Evolutionary conservation across 1,140 invertebrate genomes (phyloP).

Genomic region (Mactra quadrangularis): DNA sequence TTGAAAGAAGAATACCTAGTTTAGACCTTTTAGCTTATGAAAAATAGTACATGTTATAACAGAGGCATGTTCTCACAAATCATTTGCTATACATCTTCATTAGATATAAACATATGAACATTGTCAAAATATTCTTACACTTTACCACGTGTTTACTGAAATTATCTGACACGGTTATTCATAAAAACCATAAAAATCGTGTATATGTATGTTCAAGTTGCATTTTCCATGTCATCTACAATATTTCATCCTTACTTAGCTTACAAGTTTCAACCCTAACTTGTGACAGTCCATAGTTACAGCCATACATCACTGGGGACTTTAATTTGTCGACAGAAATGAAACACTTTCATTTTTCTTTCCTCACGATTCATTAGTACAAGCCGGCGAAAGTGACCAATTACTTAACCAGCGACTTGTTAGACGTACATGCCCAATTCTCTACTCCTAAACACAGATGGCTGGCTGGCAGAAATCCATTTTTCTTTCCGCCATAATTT

Average conservation of each 20-base stretch:
- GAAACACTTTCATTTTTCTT: conserved; percentile 46
- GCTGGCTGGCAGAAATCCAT: conserved; percentile 56
- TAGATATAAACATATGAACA: too few species aligned
- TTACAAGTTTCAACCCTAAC: conserved; percentile 10
- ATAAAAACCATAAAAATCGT: too few species aligned
- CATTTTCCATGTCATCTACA: conserved; percentile 12
- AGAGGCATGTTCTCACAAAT: too few species aligned
- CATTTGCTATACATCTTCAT: too few species aligned
- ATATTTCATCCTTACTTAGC: conserved; percentile 3
- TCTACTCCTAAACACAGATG: conserved; percentile 36
- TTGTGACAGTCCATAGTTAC: background rate
- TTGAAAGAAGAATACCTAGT: too few species aligned
- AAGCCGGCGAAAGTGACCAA: conserved; percentile 18
- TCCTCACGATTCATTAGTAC: conserved; percentile 51
- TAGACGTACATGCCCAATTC: conserved; percentile 17
- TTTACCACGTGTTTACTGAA: too few species aligned
- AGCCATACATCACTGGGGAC: background rate
- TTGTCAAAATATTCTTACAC: too few species aligned
- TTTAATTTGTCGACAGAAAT: conserved; percentile 35
- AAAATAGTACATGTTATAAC: too few species aligned
- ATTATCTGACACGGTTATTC: too few species aligned
- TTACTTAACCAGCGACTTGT: conserved; percentile 23
- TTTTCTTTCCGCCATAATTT: conserved; percentile 61
- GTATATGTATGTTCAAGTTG: background rate
- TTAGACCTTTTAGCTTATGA: too few species aligned